A percentile compares a stretch with the other conserved stretches of the same genome.
These are phyloP conservation scores for Otolemur garnettii DNA, from an alignment of 2,113 vertebrate genomes.

Conservation along the genomic window DNA sequence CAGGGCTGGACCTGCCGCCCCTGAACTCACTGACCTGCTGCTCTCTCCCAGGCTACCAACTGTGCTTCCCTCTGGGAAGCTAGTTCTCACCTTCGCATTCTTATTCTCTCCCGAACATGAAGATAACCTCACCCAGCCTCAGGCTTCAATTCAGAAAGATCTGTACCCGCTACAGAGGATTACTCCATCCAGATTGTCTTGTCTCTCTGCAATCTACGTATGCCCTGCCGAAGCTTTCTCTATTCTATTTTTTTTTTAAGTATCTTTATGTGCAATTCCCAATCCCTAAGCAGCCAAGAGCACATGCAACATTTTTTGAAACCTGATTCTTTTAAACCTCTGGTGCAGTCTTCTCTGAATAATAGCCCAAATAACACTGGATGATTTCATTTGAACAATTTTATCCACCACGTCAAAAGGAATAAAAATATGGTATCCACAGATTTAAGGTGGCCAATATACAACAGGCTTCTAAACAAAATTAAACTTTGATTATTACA, in stretches of 20 bases:
- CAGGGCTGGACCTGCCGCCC: not conserved
- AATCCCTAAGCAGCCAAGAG: not conserved
- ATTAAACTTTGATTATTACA: not conserved
- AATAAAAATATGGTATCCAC: not conserved
- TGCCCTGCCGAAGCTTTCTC: not conserved
- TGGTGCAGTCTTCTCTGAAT: not conserved
- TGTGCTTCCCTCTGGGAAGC: not conserved
- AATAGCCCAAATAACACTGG: not conserved
- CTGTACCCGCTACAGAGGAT: accelerated
- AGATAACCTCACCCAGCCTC: not conserved
- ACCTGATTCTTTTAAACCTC: not conserved
- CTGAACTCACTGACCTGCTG: accelerated
- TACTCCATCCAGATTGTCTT: not conserved
- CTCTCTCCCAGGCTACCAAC: not conserved
- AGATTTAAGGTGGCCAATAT: not conserved
- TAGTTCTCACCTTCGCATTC: not conserved
- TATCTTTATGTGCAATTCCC: not conserved
- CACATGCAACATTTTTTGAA: not conserved
- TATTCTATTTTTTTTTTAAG: not conserved
- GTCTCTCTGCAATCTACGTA: not conserved
- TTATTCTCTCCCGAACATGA: not conserved
- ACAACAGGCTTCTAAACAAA: not conserved
- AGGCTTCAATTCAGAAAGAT: not conserved
- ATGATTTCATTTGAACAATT: not conserved
- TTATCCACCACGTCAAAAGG: not conserved